Conservation (phyloP, 2,797 vertebrate species). For the Anguilla marmorata region DNA sequence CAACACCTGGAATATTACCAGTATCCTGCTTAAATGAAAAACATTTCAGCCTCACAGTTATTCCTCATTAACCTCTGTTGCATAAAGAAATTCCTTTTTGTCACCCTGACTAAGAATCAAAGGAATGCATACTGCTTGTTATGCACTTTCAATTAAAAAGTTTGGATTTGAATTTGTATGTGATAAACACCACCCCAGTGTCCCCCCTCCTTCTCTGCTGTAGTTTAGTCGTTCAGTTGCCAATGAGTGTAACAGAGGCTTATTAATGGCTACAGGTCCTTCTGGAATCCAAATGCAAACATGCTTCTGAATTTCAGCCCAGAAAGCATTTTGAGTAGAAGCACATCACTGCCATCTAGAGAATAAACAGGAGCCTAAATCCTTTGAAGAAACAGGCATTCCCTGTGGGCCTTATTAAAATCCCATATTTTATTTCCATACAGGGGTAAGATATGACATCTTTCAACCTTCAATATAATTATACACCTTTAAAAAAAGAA, state of each 20-base stretch:
- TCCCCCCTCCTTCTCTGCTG: background rate
- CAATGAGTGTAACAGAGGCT: background rate
- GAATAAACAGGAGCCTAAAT: conserved; percentile 21
- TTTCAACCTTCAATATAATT: conserved; percentile 41
- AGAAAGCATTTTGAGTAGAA: background rate
- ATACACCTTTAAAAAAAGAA: conserved; percentile 35
- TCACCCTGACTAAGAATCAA: background rate
- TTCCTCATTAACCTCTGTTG: background rate
- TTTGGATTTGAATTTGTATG: background rate
- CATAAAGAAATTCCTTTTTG: background rate
- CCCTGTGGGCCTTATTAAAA: conserved; percentile 54
- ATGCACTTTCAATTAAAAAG: background rate
- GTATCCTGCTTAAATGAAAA: background rate
- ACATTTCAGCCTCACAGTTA: background rate
- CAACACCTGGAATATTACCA: background rate
- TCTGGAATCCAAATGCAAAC: conserved; percentile 20
- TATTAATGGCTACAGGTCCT: conserved; percentile 5
- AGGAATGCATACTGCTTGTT: background rate
- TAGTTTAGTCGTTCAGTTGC: background rate
- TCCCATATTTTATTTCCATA: conserved; percentile 45
- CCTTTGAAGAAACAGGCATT: conserved; percentile 24
- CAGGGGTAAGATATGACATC: conserved; percentile 41
- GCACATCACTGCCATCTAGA: conserved; percentile 40
- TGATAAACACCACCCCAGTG: background rate
- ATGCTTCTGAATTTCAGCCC: conserved; percentile 14